These are phyloP conservation scores for Syngnathus typhle DNA, from an alignment of 2,113 vertebrate genomes.

Conservation along the genomic window DNA sequence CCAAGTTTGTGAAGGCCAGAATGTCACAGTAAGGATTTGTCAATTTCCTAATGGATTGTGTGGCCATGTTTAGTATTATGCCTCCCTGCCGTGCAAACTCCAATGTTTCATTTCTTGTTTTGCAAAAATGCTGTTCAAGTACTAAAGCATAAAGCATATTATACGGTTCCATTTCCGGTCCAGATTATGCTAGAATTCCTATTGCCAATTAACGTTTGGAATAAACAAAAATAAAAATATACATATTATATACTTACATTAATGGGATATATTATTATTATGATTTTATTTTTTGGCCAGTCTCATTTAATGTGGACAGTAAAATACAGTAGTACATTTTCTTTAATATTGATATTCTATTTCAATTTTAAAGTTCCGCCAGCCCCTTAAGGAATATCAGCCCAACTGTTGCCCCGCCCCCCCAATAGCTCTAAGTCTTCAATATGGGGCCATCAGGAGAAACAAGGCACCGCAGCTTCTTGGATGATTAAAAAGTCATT, in stretches of 20 bases:
- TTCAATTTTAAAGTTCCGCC: constrained; percentile 8
- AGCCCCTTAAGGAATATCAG: constrained; percentile 15
- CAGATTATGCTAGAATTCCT: neutral
- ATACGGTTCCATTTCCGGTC: neutral
- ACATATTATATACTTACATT: no score
- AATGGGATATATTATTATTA: no score
- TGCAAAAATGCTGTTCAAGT: constrained; percentile 7
- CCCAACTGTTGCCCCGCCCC: constrained; percentile 57
- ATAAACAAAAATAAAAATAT: neutral
- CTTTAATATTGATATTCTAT: neutral
- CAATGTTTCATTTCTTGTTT: constrained; percentile 6
- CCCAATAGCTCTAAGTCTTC: constrained; percentile 75
- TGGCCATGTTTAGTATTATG: constrained; percentile 42
- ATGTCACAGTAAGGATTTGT: constrained; percentile 71
- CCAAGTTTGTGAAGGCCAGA: constrained; percentile 65
- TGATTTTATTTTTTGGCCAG: no score
- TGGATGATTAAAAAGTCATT: constrained; percentile 97
- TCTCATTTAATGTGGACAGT: no score
- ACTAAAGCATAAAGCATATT: neutral
- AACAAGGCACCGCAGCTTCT: constrained; percentile 77
- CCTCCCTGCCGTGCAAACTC: constrained; percentile 17
- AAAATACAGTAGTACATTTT: no score
- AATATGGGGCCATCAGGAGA: constrained; percentile 80
- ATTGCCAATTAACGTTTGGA: neutral
- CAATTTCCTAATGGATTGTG: constrained; percentile 62